A percentile compares a stretch with the other conserved stretches of the same genome.
These are phyloP conservation scores for Agrypnia vestita DNA, from an alignment of 1,140 invertebrate species.

Conservation along the genomic window DNA sequence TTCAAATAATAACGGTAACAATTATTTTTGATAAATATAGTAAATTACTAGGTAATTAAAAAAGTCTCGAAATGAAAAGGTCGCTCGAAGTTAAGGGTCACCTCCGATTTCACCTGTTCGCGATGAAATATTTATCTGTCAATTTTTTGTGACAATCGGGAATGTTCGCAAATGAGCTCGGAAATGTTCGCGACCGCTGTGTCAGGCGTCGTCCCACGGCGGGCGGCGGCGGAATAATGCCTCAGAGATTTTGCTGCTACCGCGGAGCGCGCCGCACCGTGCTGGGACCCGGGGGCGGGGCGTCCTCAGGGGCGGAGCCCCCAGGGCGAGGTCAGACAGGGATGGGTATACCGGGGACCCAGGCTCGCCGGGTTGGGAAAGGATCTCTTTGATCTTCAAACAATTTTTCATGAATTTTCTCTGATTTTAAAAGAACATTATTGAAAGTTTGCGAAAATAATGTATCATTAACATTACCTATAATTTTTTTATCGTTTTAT, in stretches of 20 bases:
- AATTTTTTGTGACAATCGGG: conserved; percentile 16
- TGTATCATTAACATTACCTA: too few species aligned
- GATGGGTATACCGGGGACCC: conserved; percentile 4
- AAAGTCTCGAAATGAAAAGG: neutral
- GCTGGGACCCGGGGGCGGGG: conserved; percentile 63
- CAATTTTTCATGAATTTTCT: neutral
- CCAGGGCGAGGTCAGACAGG: conserved; percentile 57
- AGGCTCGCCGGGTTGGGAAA: conserved; percentile 20
- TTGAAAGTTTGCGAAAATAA: too few species aligned
- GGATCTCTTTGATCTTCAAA: neutral
- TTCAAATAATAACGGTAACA: too few species aligned
- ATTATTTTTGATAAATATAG: too few species aligned
- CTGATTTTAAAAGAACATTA: too few species aligned
- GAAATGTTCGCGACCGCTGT: conserved; percentile 71
- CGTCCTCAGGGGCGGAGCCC: conserved; percentile 65
- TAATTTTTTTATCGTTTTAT: too few species aligned
- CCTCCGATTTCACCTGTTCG: too few species aligned
- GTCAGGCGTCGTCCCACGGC: conserved; percentile 69
- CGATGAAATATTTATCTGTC: neutral
- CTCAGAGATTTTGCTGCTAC: conserved; percentile 66
- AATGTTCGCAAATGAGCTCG: conserved; percentile 57
- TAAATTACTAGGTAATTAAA: too few species aligned
- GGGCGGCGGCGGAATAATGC: conserved; percentile 66
- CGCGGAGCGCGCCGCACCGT: conserved; percentile 67
- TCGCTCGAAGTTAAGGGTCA: neutral